Conservation (phyloP, 2,888 invertebrate genomes). For the Caenorhabditis sp. region DNA sequence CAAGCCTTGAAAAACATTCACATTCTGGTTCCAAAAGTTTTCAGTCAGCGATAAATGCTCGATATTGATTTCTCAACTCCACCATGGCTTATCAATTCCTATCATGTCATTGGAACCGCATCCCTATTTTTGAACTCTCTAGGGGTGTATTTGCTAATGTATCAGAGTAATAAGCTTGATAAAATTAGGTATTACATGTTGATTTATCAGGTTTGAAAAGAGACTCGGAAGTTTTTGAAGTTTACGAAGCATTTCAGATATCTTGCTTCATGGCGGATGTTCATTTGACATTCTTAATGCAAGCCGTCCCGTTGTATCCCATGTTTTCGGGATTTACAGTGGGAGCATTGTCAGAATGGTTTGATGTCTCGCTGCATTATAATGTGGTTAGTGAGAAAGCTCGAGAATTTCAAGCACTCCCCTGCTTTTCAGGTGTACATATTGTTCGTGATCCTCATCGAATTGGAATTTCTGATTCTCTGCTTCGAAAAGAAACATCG, state of each 20-base stretch:
- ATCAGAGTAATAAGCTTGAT: constrained; percentile 7
- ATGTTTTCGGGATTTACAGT: not conserved
- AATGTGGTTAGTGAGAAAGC: not conserved
- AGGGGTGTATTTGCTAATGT: constrained; percentile 2
- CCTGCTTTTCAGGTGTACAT: not conserved
- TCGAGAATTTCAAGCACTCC: not conserved
- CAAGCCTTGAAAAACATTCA: not conserved
- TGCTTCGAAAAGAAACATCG: constrained; percentile 19
- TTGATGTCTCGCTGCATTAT: not conserved
- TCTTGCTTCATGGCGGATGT: not conserved
- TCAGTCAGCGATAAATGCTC: not conserved
- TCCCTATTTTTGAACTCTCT: not conserved
- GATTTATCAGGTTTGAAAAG: constrained; percentile 18
- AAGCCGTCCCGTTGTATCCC: constrained; percentile 13
- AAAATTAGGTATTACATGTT: constrained; percentile 14
- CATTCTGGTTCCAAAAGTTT: not conserved
- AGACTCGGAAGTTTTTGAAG: not conserved
- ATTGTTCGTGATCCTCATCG: not conserved
- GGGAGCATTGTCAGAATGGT: not conserved
- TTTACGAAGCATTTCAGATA: not conserved
- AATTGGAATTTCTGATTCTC: not conserved
- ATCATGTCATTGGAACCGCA: constrained; percentile 7
- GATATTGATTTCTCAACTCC: constrained; percentile 19
- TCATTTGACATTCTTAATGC: constrained; percentile 11
- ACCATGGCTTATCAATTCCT: constrained; percentile 17